Base-by-base conservation (phyloP, 2,888 invertebrate species). In the Stenodera caucasica region DNA sequence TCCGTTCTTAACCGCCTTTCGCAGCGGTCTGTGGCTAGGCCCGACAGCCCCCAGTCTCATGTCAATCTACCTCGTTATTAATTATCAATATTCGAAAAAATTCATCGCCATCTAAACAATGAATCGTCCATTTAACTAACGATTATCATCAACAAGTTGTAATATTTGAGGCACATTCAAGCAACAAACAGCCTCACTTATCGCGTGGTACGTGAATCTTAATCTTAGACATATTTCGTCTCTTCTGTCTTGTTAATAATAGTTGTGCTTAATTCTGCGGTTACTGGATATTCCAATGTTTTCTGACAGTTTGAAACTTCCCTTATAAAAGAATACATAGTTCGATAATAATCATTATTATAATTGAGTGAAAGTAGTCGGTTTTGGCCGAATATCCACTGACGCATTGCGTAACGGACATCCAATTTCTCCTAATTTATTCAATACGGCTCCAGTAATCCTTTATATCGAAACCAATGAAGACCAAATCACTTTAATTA, bases 1-100 rank as follows among this genome's bases (percentile, higher is more conserved):
- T 70, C 68, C 62, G 57, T 65, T 65, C 66, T 71, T 66, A 69
- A 57, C 65, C 63, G 61, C 53, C 57, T 57, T 52, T 35, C 49
- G 40, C 6, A 32, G 55, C 57, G 57, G 53, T 62, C 55, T 63
- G 58, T 40, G 56, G 60, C 59, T 45, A 35, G 49, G 32, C 15
- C 14, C 30, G 26, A 26, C 1, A 40, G 11, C 8, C 49, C 49
- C 35, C n/a, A 11, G 53, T 53, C 21, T 53, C 51, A 55, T 37
- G 18, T 14, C 30, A 53, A 35, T 53, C 35, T 53, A 33, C 15
- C 30, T 9, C 32, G 9, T 21, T 15, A 51, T 52, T 32, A 52
- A 52, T 52, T 32, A 8, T 30, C 21, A 30, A 18, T 30, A 29
- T 9, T 7, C 5, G 18, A 52, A 6, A 32, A 52, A 2, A 33